Evolutionary conservation across 2,113 vertebrate genomes (phyloP).

Genomic region (Phodopus roborovskii): DNA sequence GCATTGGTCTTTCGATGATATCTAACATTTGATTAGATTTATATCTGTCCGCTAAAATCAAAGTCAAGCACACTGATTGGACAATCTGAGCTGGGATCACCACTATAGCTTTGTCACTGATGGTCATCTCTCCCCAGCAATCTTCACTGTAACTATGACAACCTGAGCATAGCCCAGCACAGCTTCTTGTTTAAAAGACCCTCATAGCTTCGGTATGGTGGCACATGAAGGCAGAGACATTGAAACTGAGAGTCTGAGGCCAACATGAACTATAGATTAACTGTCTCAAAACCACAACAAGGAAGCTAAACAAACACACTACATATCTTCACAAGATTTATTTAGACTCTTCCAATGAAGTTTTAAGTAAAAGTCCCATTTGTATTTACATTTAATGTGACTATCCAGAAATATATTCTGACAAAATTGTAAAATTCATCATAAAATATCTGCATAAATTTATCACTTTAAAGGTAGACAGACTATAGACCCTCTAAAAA

Average conservation of each 20-base stretch:
- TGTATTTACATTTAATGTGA: not conserved
- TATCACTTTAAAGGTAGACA: conserved; percentile 11
- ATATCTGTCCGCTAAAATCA: not conserved
- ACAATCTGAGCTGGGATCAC: not conserved
- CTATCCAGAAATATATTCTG: conserved; percentile 11
- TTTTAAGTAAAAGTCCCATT: conserved; percentile 4
- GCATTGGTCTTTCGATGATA: not conserved
- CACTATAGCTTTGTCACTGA: not conserved
- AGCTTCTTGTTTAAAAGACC: not conserved
- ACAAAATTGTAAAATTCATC: conserved; percentile 43
- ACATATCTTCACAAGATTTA: not conserved
- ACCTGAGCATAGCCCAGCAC: not conserved
- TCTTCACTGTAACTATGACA: not conserved
- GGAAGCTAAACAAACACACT: not conserved
- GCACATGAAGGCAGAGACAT: not conserved
- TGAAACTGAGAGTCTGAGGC: not conserved
- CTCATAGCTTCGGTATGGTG: not conserved
- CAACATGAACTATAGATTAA: not conserved
- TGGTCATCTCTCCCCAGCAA: not conserved
- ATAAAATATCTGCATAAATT: not conserved
- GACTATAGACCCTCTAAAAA: conserved; percentile 13
- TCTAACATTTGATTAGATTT: not conserved
- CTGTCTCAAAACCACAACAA: not conserved
- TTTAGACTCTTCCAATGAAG: not conserved
- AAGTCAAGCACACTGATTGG: not conserved